phyloP scores from a whole-genome alignment of 1,140 invertebrate genomes.

The Bombyx mandarina region DNA sequence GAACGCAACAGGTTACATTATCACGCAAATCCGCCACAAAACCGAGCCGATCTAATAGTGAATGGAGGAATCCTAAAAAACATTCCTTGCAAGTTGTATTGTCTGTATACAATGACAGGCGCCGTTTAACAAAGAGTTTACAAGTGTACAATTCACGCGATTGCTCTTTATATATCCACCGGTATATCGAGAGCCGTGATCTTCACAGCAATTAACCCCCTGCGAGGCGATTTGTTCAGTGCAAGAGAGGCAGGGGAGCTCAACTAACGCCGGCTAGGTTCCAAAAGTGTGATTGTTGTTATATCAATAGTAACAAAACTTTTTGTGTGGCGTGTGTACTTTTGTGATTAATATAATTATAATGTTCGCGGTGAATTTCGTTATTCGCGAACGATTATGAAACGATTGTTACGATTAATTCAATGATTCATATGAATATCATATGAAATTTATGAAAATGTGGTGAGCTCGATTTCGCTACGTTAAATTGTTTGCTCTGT shows the following conservation, averaged over 20 bases:
- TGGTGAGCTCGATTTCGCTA: background rate
- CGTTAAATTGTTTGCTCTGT: too few species aligned
- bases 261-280: constrained; percentile 52
- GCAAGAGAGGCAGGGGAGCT: constrained; percentile 23
- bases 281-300: constrained; percentile 63
- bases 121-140: constrained; percentile 64
- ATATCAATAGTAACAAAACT: constrained; percentile 63
- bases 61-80: constrained; percentile 67
- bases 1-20: constrained; percentile 58
- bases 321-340: constrained; percentile 53
- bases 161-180: constrained; percentile 63
- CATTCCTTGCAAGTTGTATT: constrained; percentile 68
- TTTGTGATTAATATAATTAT: constrained; percentile 65
- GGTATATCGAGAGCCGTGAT: constrained; percentile 44
- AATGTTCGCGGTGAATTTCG: constrained; percentile 17
- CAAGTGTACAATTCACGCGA: constrained; percentile 68
- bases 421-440: constrained; percentile 4
- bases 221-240: constrained; percentile 21
- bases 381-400: constrained; percentile 19
- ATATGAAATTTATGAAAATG: background rate
- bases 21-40: constrained; percentile 47
- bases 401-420: constrained; percentile 23
- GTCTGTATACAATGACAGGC: constrained; percentile 61
- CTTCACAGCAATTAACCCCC: constrained; percentile 26
- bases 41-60: constrained; percentile 51